Evolutionary conservation across 2,113 vertebrate genomes (phyloP).

Genomic region (Mormoops blainvillei): DNA sequence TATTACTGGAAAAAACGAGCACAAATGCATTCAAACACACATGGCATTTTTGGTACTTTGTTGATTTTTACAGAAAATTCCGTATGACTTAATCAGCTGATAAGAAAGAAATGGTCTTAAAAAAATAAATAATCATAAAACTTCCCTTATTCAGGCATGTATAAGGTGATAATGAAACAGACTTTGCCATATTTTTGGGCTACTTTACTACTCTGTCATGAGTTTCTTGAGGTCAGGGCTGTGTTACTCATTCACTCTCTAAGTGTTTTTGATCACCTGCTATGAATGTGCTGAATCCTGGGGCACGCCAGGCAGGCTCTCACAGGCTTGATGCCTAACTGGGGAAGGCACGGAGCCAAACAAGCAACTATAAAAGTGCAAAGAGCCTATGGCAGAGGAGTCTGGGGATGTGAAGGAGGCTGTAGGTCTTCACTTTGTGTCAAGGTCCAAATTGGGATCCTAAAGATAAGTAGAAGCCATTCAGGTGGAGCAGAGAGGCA

Average conservation of each 20-base stretch:
- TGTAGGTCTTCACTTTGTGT: not conserved
- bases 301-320: not conserved
- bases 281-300: not conserved
- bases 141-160: not conserved
- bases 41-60: not conserved
- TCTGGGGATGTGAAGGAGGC: not conserved
- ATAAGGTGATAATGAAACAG: not conserved
- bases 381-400: not conserved
- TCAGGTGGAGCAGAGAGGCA: not conserved
- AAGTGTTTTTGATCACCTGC: not conserved
- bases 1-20: conserved; percentile 48
- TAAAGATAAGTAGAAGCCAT: not conserved
- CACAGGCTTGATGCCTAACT: not conserved
- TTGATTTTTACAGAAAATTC: conserved; percentile 52
- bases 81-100: conserved; percentile 34
- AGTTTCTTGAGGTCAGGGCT: not conserved
- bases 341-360: not conserved
- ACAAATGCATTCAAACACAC: not conserved
- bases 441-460: not conserved
- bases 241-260: not conserved
- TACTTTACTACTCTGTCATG: not conserved
- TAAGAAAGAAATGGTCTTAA: not conserved
- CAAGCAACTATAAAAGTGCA: not conserved
- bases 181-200: not conserved
- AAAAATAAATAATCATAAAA: not conserved